A percentile compares a stretch with the other conserved stretches of the same genome.
These are phyloP conservation scores for Beaufortia kweichowensis DNA, from an alignment of 2,113 vertebrate genomes.

Conservation along the genomic window DNA sequence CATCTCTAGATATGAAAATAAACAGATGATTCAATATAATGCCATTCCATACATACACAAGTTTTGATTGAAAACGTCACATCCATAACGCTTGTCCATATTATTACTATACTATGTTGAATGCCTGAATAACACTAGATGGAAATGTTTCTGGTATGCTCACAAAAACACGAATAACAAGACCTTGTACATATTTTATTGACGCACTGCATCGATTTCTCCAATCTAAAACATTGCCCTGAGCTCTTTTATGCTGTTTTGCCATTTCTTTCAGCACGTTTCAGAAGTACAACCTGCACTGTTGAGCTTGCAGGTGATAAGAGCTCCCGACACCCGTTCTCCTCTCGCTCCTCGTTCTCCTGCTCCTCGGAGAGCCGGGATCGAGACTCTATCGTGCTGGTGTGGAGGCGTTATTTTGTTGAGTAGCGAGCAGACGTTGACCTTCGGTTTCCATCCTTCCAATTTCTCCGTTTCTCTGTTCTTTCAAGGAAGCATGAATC, in stretches of 20 bases:
- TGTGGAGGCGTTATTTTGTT: constrained; percentile 37
- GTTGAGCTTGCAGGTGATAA: constrained; percentile 20
- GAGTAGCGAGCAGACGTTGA: constrained; percentile 58
- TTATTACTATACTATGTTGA: neutral
- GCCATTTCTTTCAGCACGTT: neutral
- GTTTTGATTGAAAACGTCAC: too few relatives aligned
- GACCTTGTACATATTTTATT: constrained; percentile 16
- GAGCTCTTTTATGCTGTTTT: constrained; percentile 15
- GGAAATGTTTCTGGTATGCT: neutral
- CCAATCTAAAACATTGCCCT: neutral
- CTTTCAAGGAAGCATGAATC: constrained; percentile 72
- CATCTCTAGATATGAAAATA: too few relatives aligned
- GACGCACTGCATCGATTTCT: neutral
- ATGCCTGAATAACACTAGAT: neutral
- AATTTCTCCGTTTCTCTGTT: constrained; percentile 71
- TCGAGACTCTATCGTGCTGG: constrained; percentile 44
- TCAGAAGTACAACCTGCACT: constrained; percentile 19
- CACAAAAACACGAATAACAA: constrained; percentile 10
- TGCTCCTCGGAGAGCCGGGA: neutral
- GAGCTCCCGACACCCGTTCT: constrained; percentile 31
- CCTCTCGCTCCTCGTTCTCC: constrained; percentile 21
- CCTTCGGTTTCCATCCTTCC: constrained; percentile 69
- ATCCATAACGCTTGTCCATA: too few relatives aligned
- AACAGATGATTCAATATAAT: too few relatives aligned
- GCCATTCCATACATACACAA: too few relatives aligned